Evolutionary conservation across 2,113 vertebrate genomes (phyloP).

Genomic region (Callopanchax toddi): DNA sequence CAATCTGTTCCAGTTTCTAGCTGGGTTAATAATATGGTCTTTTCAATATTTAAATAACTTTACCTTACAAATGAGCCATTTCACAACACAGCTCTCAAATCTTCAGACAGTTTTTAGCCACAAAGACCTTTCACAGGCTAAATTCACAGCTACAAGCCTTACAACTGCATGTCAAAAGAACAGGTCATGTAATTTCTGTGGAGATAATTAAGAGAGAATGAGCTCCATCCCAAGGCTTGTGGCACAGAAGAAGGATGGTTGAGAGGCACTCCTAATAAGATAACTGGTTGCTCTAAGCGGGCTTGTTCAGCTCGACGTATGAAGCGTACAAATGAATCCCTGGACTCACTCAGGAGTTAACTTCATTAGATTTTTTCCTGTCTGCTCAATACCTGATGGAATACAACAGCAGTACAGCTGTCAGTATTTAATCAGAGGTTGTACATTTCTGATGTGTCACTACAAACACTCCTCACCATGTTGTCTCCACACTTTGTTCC

Average conservation of each 20-base stretch:
- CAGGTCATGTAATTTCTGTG: conserved; percentile 10
- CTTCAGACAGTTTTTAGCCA: not conserved
- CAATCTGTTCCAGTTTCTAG: not conserved
- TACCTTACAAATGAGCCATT: not conserved
- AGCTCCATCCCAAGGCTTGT: not conserved
- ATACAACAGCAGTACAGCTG: conserved; percentile 1
- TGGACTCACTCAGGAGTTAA: conserved; percentile 24
- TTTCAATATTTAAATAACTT: not conserved
- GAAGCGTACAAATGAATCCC: conserved; percentile 11
- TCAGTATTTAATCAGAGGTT: conserved; percentile 1
- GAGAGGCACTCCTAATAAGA: conserved; percentile 37
- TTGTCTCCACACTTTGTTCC: conserved; percentile 95
- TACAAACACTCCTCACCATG: conserved; percentile 82
- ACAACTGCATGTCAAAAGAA: not conserved
- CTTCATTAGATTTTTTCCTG: conserved; percentile 13
- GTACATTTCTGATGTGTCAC: not conserved
- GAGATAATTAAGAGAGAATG: not conserved
- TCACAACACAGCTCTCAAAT: not conserved
- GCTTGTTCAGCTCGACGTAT: conserved; percentile 6
- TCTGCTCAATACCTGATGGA: conserved; percentile 5
- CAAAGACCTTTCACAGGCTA: not conserved
- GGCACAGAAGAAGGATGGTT: conserved; percentile 8
- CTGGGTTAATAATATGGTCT: not conserved
- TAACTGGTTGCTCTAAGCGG: conserved; percentile 4
- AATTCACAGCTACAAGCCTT: not conserved